Conservation (phyloP, 2,113 vertebrate species). For the Cololabis saira region DNA sequence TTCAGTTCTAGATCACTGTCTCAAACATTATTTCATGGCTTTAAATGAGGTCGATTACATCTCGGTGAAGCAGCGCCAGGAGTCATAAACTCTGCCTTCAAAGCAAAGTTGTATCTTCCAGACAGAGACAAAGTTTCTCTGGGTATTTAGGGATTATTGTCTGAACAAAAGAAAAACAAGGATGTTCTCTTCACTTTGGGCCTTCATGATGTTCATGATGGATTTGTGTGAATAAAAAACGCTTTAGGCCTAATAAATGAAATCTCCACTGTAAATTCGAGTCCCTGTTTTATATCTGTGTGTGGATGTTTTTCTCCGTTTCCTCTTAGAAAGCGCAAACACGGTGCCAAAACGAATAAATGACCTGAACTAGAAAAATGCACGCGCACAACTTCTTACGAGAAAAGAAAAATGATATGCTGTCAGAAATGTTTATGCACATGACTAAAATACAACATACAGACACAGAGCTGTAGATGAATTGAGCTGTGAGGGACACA, state of each 20-base stretch:
- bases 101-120: conserved; percentile 7
- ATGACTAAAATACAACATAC: too few relatives aligned
- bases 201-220: background rate
- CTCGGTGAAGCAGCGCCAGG: background rate
- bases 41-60: conserved; percentile 9
- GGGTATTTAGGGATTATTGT: background rate
- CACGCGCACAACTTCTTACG: too few relatives aligned
- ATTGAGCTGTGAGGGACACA: too few relatives aligned
- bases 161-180: background rate
- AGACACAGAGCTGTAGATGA: too few relatives aligned
- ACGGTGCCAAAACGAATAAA: background rate
- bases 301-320: background rate
- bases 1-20: background rate
- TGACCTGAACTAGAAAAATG: background rate
- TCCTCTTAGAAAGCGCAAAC: background rate
- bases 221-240: background rate
- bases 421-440: too few relatives aligned
- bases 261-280: background rate
- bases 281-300: background rate
- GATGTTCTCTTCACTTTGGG: background rate
- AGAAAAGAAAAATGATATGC: too few relatives aligned
- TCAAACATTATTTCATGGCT: background rate
- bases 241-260: background rate
- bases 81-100: conserved; percentile 6
- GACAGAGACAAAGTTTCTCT: background rate